Percentiles rank a stretch among this genome's conserved stretches.
Evolutionary conservation across 2,113 vertebrate genomes (phyloP).

Genomic region (Gymnogyps californianus): DNA sequence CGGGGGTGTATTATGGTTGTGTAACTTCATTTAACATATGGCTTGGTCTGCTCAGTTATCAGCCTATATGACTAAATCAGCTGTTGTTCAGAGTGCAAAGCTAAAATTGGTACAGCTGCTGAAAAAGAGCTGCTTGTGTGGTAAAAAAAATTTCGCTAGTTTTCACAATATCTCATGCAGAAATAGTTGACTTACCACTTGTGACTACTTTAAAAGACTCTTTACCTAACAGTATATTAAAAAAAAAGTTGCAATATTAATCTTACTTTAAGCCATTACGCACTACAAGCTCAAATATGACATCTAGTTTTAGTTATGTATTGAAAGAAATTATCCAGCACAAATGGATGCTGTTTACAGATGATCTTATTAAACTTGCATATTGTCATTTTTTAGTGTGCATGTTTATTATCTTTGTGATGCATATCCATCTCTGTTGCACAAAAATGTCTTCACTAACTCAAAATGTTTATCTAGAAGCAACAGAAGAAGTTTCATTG

Average conservation of each 20-base stretch:
- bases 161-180: neutral
- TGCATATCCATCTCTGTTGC: neutral
- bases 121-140: neutral
- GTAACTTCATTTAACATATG: neutral
- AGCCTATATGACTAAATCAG: neutral
- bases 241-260: neutral
- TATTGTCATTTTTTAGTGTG: neutral
- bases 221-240: neutral
- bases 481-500: conserved; percentile 95
- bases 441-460: neutral
- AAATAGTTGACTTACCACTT: neutral
- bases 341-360: neutral
- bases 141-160: neutral
- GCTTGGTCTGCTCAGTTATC: neutral
- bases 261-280: neutral
- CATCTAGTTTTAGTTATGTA: neutral
- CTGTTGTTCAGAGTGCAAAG: neutral
- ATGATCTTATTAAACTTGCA: neutral
- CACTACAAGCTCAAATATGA: neutral
- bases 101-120: neutral
- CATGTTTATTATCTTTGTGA: neutral
- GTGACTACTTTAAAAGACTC: neutral
- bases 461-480: conserved; percentile 77
- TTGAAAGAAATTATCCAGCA: neutral
- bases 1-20: accelerated